A percentile compares a stretch with the other conserved stretches of the same genome.
Evolutionary conservation across 2,113 vertebrate species (phyloP).

Genomic region (Crocuta crocuta): DNA sequence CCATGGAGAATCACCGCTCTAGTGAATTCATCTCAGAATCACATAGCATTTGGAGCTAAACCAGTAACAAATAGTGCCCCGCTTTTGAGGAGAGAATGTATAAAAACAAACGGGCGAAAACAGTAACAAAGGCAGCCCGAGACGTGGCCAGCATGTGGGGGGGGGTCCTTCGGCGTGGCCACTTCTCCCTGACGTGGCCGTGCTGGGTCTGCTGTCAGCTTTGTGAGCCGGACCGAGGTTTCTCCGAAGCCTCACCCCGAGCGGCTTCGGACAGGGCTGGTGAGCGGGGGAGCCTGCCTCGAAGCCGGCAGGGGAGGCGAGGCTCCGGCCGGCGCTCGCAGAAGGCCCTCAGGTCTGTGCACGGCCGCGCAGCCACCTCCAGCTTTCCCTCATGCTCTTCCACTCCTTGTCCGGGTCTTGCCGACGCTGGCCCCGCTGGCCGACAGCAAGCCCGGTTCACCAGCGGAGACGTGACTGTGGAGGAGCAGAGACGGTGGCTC

Average conservation of each 20-base stretch:
- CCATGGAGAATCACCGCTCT: neutral
- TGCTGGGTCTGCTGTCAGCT: neutral
- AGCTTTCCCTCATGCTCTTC: neutral
- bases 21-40: neutral
- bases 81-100: neutral
- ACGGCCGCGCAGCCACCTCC: fast-evolving
- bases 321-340: neutral
- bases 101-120: neutral
- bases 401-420: neutral
- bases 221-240: neutral
- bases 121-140: neutral
- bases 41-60: neutral
- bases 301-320: neutral
- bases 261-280: neutral
- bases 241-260: neutral
- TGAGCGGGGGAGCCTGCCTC: neutral
- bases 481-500: neutral
- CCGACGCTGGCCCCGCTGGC: neutral
- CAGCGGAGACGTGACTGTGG: neutral
- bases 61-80: neutral
- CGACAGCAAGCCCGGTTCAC: neutral
- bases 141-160: neutral
- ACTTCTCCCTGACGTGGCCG: neutral
- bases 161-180: too few relatives aligned
- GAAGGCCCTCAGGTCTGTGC: neutral